Evolutionary conservation across 1,140 invertebrate species (phyloP), one percentile per base, ranked within the genome.

Genomic region (Condylostylus longicornis): DNA sequence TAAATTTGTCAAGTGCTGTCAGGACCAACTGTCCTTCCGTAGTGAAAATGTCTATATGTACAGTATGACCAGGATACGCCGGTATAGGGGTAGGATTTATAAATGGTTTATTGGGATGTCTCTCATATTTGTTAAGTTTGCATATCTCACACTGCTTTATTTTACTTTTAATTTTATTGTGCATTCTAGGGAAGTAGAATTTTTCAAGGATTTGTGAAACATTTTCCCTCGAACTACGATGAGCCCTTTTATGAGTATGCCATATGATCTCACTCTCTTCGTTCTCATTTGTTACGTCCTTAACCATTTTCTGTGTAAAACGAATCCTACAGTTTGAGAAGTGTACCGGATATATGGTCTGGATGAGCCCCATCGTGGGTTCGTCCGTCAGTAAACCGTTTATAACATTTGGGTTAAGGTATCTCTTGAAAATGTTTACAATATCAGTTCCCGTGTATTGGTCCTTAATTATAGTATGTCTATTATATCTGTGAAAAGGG

Each of bases 1-100:
- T 39, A 19, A 45, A 45, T 36, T 44, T 45, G 25, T 42, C 40
- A 19, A 45, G 37, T 4, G 37, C 37, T 4, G 37, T 42, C 8
- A 45, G 33, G 7, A 42, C 18, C 35, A 30, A 4, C 3, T 37
- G 1, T 20, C 27, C 33, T 33, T 39, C 8, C 5, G 37, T 35
- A 8, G 13, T 5, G 10, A 32, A 41, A 1, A 37, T 13, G 23
- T 43, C 38, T 12, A 41, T 33, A 15, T 41, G 35, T 7, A 43
- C 19, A 8, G 33, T 43, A 2, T 37, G n/a, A n/a, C n/a, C n/a
- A n/a, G 37, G 37, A 10, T 40, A 43, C 8, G 8, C 15, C 3
- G 42, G 42, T 5, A 43, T 43, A 2, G 42, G 34, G 12, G 35
- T 38, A 10, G 29, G 31, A 34, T 42, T 28, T 3, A 42, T 18